Conservation (phyloP, 2,888 invertebrate genomes). For the Eristalis arbustorum region DNA sequence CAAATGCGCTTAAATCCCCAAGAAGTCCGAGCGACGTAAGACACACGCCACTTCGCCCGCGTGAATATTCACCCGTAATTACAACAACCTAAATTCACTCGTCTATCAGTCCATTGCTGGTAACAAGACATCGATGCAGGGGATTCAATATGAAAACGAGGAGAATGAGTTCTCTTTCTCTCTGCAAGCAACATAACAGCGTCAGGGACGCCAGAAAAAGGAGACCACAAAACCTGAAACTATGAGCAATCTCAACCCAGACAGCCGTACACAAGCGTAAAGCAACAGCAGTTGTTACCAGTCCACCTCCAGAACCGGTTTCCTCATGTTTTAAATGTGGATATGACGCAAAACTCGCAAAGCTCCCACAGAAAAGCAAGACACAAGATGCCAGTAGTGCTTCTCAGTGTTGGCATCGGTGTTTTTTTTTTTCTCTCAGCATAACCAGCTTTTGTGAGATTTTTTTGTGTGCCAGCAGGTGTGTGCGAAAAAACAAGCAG, state of each 20-base stretch:
- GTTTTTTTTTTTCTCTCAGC: not conserved
- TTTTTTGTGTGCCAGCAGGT: slow-evolving; percentile 13
- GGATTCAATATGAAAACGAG: slow-evolving; percentile 11
- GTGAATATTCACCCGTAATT: slow-evolving; percentile 12
- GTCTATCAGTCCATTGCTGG: not conserved
- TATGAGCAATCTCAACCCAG: not conserved
- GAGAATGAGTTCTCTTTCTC: not conserved
- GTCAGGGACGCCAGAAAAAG: not conserved
- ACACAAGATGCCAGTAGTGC: slow-evolving; percentile 10
- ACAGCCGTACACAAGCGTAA: not conserved
- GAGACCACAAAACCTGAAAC: slow-evolving; percentile 19
- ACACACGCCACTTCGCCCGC: not conserved
- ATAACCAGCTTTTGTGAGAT: not conserved
- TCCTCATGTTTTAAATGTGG: slow-evolving; percentile 38
- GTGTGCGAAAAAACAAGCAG: not conserved
- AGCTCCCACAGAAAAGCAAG: not conserved
- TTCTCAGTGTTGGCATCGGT: slow-evolving; percentile 31
- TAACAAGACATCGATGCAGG: slow-evolving; percentile 17
- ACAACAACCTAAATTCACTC: slow-evolving; percentile 18
- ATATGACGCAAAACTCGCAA: slow-evolving; percentile 50
- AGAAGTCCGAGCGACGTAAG: not conserved
- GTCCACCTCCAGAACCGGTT: slow-evolving; percentile 57
- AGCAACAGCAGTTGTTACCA: slow-evolving; percentile 14
- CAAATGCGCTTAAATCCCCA: no score
- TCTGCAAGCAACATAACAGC: not conserved